phyloP scores from a whole-genome alignment of 2,797 vertebrate species.

The Martes flavigula region DNA sequence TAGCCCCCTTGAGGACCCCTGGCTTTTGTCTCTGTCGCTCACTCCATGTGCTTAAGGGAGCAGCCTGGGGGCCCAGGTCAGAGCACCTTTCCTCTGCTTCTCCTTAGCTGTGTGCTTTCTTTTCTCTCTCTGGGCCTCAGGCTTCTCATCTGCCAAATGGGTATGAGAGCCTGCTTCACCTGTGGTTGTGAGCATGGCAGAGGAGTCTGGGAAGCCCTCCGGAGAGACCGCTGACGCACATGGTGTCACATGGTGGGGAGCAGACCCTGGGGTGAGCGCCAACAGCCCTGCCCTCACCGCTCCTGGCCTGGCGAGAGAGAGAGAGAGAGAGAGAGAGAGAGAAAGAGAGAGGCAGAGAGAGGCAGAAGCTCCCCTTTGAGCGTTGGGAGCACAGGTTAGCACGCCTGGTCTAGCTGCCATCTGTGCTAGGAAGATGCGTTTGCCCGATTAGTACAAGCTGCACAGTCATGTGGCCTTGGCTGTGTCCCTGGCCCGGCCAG shows the following conservation, averaged over 20 bases:
- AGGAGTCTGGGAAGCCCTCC: background rate
- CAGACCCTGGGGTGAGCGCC: background rate
- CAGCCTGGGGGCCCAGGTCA: background rate
- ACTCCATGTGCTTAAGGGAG: background rate
- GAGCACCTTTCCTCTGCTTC: background rate
- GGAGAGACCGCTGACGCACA: fast-evolving
- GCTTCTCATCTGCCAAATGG: background rate
- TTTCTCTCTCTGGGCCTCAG: background rate
- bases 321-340: background rate
- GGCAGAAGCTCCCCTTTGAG: background rate
- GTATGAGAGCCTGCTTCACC: fast-evolving
- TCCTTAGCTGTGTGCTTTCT: background rate
- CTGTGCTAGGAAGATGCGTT: background rate
- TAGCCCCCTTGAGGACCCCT: no score
- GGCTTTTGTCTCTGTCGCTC: fast-evolving
- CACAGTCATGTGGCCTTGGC: background rate
- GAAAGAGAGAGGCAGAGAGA: background rate
- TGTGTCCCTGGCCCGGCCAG: background rate
- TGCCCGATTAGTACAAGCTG: background rate
- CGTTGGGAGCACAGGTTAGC: background rate
- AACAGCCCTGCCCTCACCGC: no score
- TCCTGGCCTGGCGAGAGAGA: fast-evolving
- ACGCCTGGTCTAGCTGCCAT: background rate
- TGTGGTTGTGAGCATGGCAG: background rate
- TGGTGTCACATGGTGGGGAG: fast-evolving